Percentiles rank a stretch among this genome's conserved stretches.
Conservation (phyloP, 92 coral and sea anemone genomes). For the Anthopleura xanthogrammica region DNA sequence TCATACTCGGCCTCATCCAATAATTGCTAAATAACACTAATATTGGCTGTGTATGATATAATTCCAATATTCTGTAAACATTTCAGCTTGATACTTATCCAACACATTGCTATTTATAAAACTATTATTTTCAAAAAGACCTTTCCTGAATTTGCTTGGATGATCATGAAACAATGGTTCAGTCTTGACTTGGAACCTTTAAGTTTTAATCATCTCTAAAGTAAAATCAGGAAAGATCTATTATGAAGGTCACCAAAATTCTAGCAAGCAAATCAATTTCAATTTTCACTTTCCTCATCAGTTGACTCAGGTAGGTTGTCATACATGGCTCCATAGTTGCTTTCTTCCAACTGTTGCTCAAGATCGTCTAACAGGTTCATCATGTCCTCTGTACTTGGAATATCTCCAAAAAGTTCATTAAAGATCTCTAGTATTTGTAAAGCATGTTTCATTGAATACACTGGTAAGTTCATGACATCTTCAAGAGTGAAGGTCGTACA, state of each 20-base stretch:
- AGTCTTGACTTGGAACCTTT: background rate
- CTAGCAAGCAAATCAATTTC: background rate
- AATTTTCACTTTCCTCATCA: background rate
- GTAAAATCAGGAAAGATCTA: background rate
- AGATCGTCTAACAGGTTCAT: background rate
- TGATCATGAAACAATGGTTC: background rate
- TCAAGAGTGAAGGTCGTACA: background rate
- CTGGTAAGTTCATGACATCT: background rate
- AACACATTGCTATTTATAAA: background rate
- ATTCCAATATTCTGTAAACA: too few relatives aligned
- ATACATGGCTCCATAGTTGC: background rate
- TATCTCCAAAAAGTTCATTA: background rate
- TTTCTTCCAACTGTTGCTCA: background rate
- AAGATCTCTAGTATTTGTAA: background rate
- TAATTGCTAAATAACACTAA: background rate
- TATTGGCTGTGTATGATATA: background rate
- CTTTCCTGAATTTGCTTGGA: background rate
- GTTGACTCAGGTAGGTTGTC: background rate
- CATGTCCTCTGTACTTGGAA: background rate
- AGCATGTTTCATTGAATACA: background rate
- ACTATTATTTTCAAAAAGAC: background rate
- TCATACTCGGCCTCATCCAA: too few relatives aligned
- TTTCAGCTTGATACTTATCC: too few relatives aligned
- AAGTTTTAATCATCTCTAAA: background rate
- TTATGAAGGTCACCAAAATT: background rate